phyloP scores from a whole-genome alignment of 2,888 invertebrate genomes.

The Oxystoma pomonae region DNA sequence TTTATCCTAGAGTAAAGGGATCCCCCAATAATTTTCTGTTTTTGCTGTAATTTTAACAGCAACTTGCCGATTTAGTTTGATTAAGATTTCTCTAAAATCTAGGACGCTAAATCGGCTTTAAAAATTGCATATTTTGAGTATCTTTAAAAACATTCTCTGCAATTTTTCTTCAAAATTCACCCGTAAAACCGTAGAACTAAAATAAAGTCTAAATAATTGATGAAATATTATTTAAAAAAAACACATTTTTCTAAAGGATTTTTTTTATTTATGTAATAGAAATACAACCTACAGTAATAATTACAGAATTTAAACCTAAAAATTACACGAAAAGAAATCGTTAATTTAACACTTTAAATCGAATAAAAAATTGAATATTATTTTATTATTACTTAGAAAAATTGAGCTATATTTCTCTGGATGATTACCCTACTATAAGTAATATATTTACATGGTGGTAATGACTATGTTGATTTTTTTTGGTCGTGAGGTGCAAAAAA shows the following conservation, averaged over 20 bases:
- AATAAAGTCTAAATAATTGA: no score
- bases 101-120: no score
- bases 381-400: slow-evolving; percentile 32
- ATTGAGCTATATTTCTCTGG: slow-evolving; percentile 38
- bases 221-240: slow-evolving; percentile 5
- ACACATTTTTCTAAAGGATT: no score
- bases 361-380: slow-evolving; percentile 15
- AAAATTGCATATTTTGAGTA: no score
- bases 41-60: no score
- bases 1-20: no score
- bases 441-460: slow-evolving; percentile 27
- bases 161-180: no score
- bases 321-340: slow-evolving; percentile 36
- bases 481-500: slow-evolving; percentile 42
- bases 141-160: no score
- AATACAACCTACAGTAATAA: slow-evolving; percentile 33
- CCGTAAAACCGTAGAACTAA: no score
- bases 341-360: slow-evolving; percentile 15
- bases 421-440: slow-evolving; percentile 10
- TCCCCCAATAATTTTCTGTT: no score
- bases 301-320: slow-evolving; percentile 31
- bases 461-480: slow-evolving; percentile 15
- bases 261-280: slow-evolving; percentile 36
- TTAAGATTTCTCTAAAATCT: no score
- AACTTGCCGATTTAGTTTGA: no score